Conservation (phyloP, 2,113 vertebrate species). For the Scalopus aquaticus region DNA sequence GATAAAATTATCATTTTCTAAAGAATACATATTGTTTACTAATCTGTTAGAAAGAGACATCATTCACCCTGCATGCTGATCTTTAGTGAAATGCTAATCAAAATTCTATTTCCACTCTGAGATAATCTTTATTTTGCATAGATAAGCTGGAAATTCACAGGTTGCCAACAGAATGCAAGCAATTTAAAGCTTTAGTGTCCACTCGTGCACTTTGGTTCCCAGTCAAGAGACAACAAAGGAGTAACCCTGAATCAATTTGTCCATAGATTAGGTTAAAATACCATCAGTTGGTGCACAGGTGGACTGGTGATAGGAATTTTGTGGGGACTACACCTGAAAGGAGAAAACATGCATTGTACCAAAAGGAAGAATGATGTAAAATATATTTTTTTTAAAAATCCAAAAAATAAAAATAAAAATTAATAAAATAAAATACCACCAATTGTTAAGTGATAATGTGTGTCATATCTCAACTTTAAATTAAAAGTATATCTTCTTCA, state of each 20-base stretch:
- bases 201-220: neutral
- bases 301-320: too few relatives aligned
- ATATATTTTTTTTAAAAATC: too few relatives aligned
- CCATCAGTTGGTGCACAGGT: too few relatives aligned
- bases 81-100: conserved; percentile 57
- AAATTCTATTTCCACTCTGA: conserved; percentile 40
- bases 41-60: conserved; percentile 71
- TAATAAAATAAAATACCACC: too few relatives aligned
- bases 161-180: neutral
- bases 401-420: too few relatives aligned
- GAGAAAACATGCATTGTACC: too few relatives aligned
- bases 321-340: too few relatives aligned
- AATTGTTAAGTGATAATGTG: neutral
- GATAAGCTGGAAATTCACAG: neutral
- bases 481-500: neutral
- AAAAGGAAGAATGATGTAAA: too few relatives aligned
- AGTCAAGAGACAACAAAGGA: neutral
- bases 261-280: neutral
- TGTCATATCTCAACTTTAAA: neutral
- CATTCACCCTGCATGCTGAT: conserved; percentile 65
- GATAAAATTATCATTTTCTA: conserved; percentile 59
- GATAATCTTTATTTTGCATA: conserved; percentile 47
- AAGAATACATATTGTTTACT: conserved; percentile 70
- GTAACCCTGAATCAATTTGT: neutral
- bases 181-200: neutral